phyloP scores from a whole-genome alignment of 1,140 invertebrate species.

The Brachionus koreanus region DNA sequence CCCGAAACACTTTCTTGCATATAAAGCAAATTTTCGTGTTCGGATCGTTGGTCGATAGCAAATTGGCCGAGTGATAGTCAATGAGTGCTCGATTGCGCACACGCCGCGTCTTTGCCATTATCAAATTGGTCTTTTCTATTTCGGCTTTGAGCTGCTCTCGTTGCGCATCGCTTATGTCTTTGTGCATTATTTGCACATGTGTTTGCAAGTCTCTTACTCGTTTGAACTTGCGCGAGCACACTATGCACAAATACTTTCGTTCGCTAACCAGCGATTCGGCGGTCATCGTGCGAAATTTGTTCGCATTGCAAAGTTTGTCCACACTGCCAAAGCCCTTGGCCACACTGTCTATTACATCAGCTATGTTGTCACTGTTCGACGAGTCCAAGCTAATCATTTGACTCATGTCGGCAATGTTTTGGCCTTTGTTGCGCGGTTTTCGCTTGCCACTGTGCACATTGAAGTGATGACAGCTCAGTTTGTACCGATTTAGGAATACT shows the following conservation, averaged over 20 bases:
- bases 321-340: slow-evolving; percentile 17
- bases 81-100: neutral
- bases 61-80: neutral
- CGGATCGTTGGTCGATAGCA: neutral
- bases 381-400: neutral
- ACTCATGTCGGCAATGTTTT: neutral
- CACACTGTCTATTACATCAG: slow-evolving; percentile 20
- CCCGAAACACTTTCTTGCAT: slow-evolving; percentile 8
- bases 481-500: slow-evolving; percentile 27
- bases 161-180: neutral
- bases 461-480: slow-evolving; percentile 25
- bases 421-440: neutral
- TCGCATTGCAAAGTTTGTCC: neutral
- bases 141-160: neutral
- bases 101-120: neutral
- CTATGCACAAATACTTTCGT: slow-evolving; percentile 7
- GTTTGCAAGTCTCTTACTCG: neutral
- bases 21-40: slow-evolving; percentile 31
- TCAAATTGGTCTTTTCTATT: slow-evolving; percentile 19
- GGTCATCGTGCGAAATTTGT: neutral
- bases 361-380: slow-evolving; percentile 17
- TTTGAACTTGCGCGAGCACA: slow-evolving; percentile 13
- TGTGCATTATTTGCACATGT: slow-evolving; percentile 31
- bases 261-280: neutral
- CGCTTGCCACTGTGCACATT: slow-evolving; percentile 31